phyloP scores from a whole-genome alignment of 2,797 vertebrate genomes.

The Typhlichthys eigenmanni region DNA sequence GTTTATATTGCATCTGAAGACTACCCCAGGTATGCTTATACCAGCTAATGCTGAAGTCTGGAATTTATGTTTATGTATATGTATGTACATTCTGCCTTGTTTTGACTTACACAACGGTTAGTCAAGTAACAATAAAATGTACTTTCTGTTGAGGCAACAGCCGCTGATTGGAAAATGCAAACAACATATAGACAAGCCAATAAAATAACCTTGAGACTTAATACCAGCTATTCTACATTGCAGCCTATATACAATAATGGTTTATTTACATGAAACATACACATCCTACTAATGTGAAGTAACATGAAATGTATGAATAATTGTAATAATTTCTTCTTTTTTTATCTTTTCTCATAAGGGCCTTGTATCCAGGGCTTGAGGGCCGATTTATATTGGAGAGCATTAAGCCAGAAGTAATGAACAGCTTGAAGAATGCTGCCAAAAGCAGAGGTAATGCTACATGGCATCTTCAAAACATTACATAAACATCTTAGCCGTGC shows the following conservation, averaged over 20 bases:
- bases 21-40: slow-evolving; percentile 85
- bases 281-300: too few relatives aligned
- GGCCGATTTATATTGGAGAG: slow-evolving; percentile 87
- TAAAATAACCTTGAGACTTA: too few relatives aligned
- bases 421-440: slow-evolving; percentile 89
- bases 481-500: too few relatives aligned
- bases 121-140: too few relatives aligned
- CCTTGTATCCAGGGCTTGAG: slow-evolving; percentile 93
- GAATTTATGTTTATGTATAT: not conserved
- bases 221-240: too few relatives aligned
- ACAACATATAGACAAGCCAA: not conserved
- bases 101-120: too few relatives aligned
- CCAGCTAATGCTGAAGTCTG: slow-evolving; percentile 2
- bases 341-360: slow-evolving; percentile 69
- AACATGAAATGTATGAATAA: too few relatives aligned
- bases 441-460: slow-evolving; percentile 88
- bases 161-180: not conserved
- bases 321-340: too few relatives aligned
- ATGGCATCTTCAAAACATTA: slow-evolving; percentile 3
- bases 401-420: slow-evolving; percentile 85
- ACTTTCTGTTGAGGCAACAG: not conserved
- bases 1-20: slow-evolving; percentile 92
- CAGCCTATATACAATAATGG: too few relatives aligned
- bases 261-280: too few relatives aligned
- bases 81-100: not conserved